Conservation (phyloP, 2,797 vertebrate genomes). For the Pantherophis alleghaniensis region DNA sequence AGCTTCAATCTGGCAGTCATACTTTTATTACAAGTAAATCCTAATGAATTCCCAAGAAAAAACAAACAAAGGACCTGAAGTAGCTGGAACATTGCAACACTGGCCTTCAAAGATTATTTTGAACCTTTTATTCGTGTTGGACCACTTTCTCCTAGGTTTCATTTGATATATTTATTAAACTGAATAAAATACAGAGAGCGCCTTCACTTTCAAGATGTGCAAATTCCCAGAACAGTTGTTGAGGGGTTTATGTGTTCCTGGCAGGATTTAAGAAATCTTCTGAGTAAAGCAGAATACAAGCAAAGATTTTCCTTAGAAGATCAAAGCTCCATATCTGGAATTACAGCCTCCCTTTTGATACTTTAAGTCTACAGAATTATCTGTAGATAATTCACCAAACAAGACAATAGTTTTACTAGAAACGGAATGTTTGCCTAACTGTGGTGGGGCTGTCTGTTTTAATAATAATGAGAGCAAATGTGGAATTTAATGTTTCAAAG, state of each 20-base stretch:
- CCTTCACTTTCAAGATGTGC: conserved; percentile 43
- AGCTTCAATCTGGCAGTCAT: not conserved
- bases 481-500: conserved; percentile 55
- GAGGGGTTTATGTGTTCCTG: conserved; percentile 53
- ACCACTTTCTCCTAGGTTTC: conserved; percentile 19
- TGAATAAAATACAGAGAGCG: conserved; percentile 3
- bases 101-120: conserved; percentile 10
- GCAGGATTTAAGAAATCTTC: conserved; percentile 51
- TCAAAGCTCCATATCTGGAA: conserved; percentile 52
- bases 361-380: conserved; percentile 59
- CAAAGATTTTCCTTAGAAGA: conserved; percentile 58
- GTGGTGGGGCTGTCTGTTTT: conserved; percentile 43
- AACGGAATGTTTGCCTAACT: conserved; percentile 50
- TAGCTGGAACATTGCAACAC: not conserved
- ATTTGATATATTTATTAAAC: conserved; percentile 44
- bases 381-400: conserved; percentile 56
- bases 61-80: accelerated
- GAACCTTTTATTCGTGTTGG: conserved; percentile 10
- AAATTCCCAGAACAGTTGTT: conserved; percentile 51
- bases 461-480: conserved; percentile 41
- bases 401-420: conserved; percentile 52
- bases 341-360: conserved; percentile 57
- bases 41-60: not conserved
- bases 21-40: not conserved
- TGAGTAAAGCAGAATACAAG: conserved; percentile 59